Base-by-base conservation (phyloP, 2,113 vertebrate species). In the Alces alces region DNA sequence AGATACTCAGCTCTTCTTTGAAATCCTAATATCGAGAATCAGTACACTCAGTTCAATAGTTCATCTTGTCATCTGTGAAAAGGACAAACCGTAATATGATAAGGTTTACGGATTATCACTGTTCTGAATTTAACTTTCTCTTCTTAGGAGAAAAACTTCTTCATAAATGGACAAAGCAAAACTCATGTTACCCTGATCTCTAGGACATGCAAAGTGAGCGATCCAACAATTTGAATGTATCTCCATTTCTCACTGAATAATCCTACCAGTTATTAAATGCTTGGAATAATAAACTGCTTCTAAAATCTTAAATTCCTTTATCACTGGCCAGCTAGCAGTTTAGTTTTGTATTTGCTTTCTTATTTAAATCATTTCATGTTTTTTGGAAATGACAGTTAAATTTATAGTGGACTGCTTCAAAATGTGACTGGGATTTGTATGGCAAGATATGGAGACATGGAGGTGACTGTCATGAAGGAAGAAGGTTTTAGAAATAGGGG, bases 91-190 rank as follows among this genome's bases (percentile, higher is more conserved):
- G 94, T 95, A 76, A 94, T 61, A 6, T 52, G 96, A 95, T 52
- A 85, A 52, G 0, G 47, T 39, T 87, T 94, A 93, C 83, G 96
- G 93, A 93, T 92, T 96, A 86, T 80, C 36, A 0, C 45, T 1
- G 76, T 4, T 91, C 84, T 97, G 93, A 97, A 95, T 89, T 97
- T 96, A 97, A 95, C 95, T 97, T 97, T 92, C 87, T 93, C 86
- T 96, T 94, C 97, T n/a, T 93, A 82, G 50, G 79, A 76, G 88
- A 95, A 79, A 73, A 66, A n/a, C 73, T 91, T 96, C 79, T 80
- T 89, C 21, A n/a, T 87, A 89, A 80, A 90, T 54, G 12, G 83
- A 33, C 6, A 64, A 91, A 80, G 85, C 85, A 98, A 92, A 85
- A 39, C 28, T 93, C 87, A 45, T 47, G 58, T 86, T 94, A 86